Conservation (phyloP, 2,113 vertebrate genomes). For the Syrmaticus mikado region DNA sequence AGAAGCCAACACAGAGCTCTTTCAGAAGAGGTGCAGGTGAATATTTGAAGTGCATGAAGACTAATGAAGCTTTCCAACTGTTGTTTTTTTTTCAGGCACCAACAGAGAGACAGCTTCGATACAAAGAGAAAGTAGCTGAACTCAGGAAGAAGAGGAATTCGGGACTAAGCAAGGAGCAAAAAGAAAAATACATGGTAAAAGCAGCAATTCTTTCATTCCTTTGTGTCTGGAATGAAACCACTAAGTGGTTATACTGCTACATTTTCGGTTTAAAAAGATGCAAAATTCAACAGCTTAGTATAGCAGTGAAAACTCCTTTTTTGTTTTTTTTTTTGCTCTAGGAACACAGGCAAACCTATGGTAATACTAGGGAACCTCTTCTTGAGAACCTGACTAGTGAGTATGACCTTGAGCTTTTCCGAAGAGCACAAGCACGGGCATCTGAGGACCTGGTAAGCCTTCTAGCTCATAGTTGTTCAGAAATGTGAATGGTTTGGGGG, state of each 20-base stretch:
- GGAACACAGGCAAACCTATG: conserved; percentile 94
- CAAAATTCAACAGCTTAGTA: neutral
- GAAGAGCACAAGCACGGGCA: conserved; percentile 95
- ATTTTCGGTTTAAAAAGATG: neutral
- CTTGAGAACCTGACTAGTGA: conserved; percentile 98
- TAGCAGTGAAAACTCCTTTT: neutral
- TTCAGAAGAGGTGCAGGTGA: neutral
- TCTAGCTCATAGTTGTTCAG: neutral
- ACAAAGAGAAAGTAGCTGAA: conserved; percentile 97
- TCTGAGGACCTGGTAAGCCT: conserved; percentile 94
- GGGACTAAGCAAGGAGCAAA: conserved; percentile 94
- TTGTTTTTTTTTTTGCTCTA: conserved; percentile 36
- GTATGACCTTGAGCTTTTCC: conserved; percentile 97
- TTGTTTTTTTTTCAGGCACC: conserved; percentile 83
- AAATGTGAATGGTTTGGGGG: neutral
- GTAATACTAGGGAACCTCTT: conserved; percentile 92
- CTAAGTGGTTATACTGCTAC: neutral
- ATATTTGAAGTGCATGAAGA: neutral
- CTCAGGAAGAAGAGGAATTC: conserved; percentile 95
- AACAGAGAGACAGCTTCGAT: conserved; percentile 91
- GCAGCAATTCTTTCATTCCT: neutral
- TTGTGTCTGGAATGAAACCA: neutral
- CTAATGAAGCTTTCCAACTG: neutral
- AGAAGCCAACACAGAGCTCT: neutral
- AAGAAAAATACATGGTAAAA: conserved; percentile 96